Conservation (phyloP, 2,888 invertebrate species). For the Cactoblastis cactorum region DNA sequence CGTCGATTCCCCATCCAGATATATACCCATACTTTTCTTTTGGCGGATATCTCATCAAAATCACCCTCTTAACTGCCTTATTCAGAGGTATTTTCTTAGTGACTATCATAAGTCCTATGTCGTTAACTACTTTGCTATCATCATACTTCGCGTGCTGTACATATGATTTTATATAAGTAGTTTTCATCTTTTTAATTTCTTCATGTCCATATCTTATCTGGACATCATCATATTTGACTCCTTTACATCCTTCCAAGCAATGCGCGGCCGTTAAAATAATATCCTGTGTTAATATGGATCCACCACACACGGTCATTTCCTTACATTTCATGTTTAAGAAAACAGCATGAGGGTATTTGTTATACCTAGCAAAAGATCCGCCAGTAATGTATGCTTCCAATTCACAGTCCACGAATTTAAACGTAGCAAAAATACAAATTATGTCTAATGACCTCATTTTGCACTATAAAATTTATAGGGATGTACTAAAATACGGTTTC, state of each 20-base stretch:
- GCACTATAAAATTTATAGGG: too few species aligned
- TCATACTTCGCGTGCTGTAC: neutral
- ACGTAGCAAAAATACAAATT: neutral
- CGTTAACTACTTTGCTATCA: neutral
- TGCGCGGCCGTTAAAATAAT: slow-evolving; percentile 30
- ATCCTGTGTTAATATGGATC: slow-evolving; percentile 28
- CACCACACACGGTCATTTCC: slow-evolving; percentile 25
- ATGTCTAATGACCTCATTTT: neutral
- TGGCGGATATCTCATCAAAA: neutral
- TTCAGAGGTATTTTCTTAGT: neutral
- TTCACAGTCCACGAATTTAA: neutral
- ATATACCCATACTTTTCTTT: slow-evolving; percentile 17
- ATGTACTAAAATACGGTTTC: too few species aligned
- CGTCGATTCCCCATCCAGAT: slow-evolving; percentile 34
- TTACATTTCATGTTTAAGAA: slow-evolving; percentile 25
- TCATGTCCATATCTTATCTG: slow-evolving; percentile 19
- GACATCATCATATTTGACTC: neutral
- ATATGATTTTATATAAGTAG: neutral
- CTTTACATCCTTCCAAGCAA: slow-evolving; percentile 21
- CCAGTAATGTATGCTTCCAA: slow-evolving; percentile 23
- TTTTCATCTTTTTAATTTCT: slow-evolving; percentile 17
- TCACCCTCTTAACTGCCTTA: neutral
- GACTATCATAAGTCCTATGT: neutral
- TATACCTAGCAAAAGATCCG: slow-evolving; percentile 22
- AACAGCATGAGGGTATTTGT: slow-evolving; percentile 23